phyloP scores from a whole-genome alignment of 2,888 invertebrate genomes.

The Patella caerulea region DNA sequence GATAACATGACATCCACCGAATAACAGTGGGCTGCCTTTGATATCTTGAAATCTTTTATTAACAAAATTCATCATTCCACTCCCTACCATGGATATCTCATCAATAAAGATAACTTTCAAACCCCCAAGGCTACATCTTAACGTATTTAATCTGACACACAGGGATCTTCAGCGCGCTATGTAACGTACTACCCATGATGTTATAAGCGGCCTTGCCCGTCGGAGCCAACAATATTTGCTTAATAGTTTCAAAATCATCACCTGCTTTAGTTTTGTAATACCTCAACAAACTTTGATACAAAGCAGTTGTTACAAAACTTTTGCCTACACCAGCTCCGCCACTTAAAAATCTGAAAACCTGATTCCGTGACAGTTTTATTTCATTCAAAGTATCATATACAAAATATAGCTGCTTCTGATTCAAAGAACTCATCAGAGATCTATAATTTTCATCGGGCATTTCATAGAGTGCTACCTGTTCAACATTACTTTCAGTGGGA shows the following conservation, averaged over 20 bases:
- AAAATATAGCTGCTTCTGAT: slow-evolving; percentile 35
- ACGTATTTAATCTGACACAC: slow-evolving; percentile 22
- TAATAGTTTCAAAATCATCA: slow-evolving; percentile 23
- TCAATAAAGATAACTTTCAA: slow-evolving; percentile 37
- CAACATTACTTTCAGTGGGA: slow-evolving; percentile 20
- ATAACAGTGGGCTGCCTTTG: slow-evolving; percentile 29
- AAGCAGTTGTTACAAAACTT: slow-evolving; percentile 34
- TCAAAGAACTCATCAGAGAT: slow-evolving; percentile 34
- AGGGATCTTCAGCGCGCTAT: slow-evolving; percentile 27
- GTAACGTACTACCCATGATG: slow-evolving; percentile 32
- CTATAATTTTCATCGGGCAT: slow-evolving; percentile 37
- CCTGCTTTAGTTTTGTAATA: slow-evolving; percentile 34
- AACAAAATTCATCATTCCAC: slow-evolving; percentile 29
- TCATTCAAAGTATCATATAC: slow-evolving; percentile 35
- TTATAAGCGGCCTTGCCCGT: slow-evolving; percentile 43
- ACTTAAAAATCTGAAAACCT: slow-evolving; percentile 37
- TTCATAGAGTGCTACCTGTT: slow-evolving; percentile 22
- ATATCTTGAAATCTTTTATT: slow-evolving; percentile 32
- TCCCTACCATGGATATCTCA: slow-evolving; percentile 44
- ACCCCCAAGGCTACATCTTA: slow-evolving; percentile 11
- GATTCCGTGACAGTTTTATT: slow-evolving; percentile 32
- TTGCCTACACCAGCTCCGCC: slow-evolving; percentile 47
- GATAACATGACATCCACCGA: slow-evolving; percentile 12
- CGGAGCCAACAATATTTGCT: slow-evolving; percentile 36
- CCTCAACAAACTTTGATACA: slow-evolving; percentile 39